These are phyloP conservation scores for Athetis lepigone DNA, from an alignment of 2,888 invertebrate species.

Conservation along the genomic window DNA sequence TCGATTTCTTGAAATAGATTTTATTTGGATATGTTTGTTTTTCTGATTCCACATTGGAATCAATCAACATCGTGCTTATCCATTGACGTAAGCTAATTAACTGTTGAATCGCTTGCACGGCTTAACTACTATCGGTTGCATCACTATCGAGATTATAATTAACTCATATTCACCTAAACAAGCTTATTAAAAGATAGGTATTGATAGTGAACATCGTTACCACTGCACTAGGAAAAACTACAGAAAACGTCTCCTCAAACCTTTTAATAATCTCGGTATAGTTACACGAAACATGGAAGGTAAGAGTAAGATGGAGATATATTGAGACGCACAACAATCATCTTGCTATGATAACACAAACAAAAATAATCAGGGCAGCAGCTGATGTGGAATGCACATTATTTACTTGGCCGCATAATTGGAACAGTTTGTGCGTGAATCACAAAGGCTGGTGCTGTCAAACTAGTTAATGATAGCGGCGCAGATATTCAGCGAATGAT, in stretches of 20 bases:
- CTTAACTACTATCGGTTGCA: background rate
- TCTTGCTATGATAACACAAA: conserved; percentile 8
- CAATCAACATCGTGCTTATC: no score
- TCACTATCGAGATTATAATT: background rate
- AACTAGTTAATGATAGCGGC: conserved; percentile 41
- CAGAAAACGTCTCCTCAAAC: background rate
- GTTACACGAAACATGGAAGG: background rate
- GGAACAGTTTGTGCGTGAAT: conserved; percentile 31
- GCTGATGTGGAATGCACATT: background rate
- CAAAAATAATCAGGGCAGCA: conserved; percentile 7
- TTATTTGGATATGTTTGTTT: background rate
- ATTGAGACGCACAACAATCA: background rate
- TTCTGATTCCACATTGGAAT: conserved; percentile 10
- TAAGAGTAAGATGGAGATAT: background rate
- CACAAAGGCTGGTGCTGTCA: conserved; percentile 43
- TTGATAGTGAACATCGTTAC: background rate
- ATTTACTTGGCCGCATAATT: conserved; percentile 15
- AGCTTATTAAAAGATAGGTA: background rate
- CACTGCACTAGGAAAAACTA: background rate
- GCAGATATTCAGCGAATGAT: conserved; percentile 39
- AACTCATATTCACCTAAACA: background rate
- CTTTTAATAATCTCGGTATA: background rate
- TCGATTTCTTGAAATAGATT: background rate
- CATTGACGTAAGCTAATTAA: background rate
- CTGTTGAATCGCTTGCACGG: background rate